Evolutionary conservation across 1,140 invertebrate species (phyloP).

Genomic region (Drosophila lini): DNA sequence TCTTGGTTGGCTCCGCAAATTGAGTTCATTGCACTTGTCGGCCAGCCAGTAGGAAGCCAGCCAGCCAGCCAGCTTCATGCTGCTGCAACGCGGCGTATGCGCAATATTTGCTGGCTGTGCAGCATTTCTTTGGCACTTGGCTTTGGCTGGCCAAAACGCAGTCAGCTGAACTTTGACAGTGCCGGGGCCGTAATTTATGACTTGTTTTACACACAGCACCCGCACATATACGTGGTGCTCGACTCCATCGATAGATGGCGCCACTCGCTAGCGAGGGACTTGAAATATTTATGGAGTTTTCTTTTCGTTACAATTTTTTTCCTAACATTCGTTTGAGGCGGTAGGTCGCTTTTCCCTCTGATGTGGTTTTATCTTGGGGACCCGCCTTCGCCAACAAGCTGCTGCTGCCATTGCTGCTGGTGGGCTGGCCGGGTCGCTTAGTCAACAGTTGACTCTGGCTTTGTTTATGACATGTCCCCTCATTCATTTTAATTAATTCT

Average conservation of each 20-base stretch:
- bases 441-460: slow-evolving; percentile 78
- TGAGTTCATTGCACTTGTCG: slow-evolving; percentile 78
- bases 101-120: slow-evolving; percentile 81
- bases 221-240: slow-evolving; percentile 39
- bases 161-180: slow-evolving; percentile 82
- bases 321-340: slow-evolving; percentile 1
- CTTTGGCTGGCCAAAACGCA: slow-evolving; percentile 74
- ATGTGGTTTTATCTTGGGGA: slow-evolving; percentile 76
- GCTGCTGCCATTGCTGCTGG: slow-evolving; percentile 3
- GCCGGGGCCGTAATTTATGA: slow-evolving; percentile 74
- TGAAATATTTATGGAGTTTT: slow-evolving; percentile 81
- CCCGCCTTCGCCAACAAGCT: slow-evolving; percentile 47
- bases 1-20: slow-evolving; percentile 45
- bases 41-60: slow-evolving; percentile 24
- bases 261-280: slow-evolving; percentile 69
- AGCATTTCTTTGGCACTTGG: slow-evolving; percentile 80
- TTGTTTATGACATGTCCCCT: slow-evolving; percentile 83
- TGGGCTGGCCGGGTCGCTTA: slow-evolving; percentile 55
- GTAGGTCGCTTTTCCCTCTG: slow-evolving; percentile 41
- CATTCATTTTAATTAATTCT: slow-evolving; percentile 83
- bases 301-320: slow-evolving; percentile 69
- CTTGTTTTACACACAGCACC: slow-evolving; percentile 78
- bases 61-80: slow-evolving; percentile 21
- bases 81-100: slow-evolving; percentile 73
- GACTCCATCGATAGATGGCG: slow-evolving; percentile 74